A percentile compares a stretch with the other conserved stretches of the same genome.
phyloP scores from a whole-genome alignment of 2,888 invertebrate species.

The Acanthopleura granulata region DNA sequence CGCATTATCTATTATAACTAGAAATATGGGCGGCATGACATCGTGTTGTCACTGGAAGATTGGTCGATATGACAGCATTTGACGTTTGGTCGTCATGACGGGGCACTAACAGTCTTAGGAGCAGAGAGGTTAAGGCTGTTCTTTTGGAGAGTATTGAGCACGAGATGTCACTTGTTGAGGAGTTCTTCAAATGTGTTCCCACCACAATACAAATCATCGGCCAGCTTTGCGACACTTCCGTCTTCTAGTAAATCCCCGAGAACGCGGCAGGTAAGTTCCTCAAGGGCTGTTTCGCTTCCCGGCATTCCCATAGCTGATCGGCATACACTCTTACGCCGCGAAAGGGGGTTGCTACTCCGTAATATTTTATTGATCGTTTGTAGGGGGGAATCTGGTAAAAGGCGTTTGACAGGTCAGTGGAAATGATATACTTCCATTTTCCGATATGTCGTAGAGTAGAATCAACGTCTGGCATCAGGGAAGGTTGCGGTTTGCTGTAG shows the following conservation, averaged over 20 bases:
- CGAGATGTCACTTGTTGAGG: constrained; percentile 23
- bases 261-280: constrained; percentile 30
- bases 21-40: too few species aligned
- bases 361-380: constrained; percentile 40
- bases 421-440: constrained; percentile 28
- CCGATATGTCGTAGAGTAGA: constrained; percentile 18
- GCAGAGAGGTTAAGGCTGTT: constrained; percentile 29
- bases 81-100: too few species aligned
- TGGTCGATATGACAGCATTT: too few species aligned
- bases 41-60: too few species aligned
- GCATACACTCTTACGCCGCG: constrained; percentile 36
- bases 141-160: constrained; percentile 28
- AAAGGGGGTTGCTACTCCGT: constrained; percentile 42
- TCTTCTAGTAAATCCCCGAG: constrained; percentile 33
- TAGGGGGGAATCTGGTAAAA: constrained; percentile 44
- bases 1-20: too few species aligned
- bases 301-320: constrained; percentile 48
- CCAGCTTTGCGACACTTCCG: constrained; percentile 36
- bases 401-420: constrained; percentile 26
- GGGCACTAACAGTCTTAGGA: constrained; percentile 35
- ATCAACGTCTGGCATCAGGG: constrained; percentile 25
- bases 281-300: constrained; percentile 10
- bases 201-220: constrained; percentile 43
- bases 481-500: constrained; percentile 31
- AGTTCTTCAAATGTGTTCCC: constrained; percentile 34